phyloP scores from a whole-genome alignment of 2,797 vertebrate genomes.

The Sebastes iracundus region DNA sequence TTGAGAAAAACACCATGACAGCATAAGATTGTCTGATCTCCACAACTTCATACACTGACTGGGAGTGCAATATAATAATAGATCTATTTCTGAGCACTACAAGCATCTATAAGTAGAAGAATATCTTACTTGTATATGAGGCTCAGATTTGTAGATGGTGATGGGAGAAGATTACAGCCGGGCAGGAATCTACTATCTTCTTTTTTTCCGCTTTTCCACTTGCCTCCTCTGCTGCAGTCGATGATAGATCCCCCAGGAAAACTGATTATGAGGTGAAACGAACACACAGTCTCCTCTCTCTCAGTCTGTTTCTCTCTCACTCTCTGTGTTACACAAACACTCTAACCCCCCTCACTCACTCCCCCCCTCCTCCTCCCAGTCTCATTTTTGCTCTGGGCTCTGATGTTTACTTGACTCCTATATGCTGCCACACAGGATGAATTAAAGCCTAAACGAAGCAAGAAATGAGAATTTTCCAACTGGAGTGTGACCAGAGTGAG shows the following conservation, averaged over 20 bases:
- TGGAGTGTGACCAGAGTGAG: constrained; percentile 29
- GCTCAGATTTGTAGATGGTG: constrained; percentile 29
- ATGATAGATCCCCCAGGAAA: constrained; percentile 72
- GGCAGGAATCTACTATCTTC: constrained; percentile 13
- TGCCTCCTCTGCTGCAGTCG: constrained; percentile 62
- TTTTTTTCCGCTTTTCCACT: constrained; percentile 33
- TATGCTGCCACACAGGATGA: constrained; percentile 45
- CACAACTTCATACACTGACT: constrained; percentile 6
- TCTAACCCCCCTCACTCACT: constrained; percentile 28
- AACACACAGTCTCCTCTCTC: constrained; percentile 60
- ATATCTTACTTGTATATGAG: constrained; percentile 69
- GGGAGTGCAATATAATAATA: neutral
- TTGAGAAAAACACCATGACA: neutral
- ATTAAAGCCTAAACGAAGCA: constrained; percentile 34
- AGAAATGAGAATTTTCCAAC: constrained; percentile 9
- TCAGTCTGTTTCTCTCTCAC: constrained; percentile 50
- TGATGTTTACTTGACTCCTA: constrained; percentile 73
- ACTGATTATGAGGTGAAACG: constrained; percentile 78
- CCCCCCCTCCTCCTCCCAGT: constrained; percentile 27
- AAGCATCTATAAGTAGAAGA: constrained; percentile 14
- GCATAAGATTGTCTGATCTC: neutral
- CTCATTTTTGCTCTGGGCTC: constrained; percentile 61
- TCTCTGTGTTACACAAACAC: constrained; percentile 64
- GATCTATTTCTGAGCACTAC: neutral
- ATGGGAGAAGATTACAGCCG: constrained; percentile 33